Conservation (phyloP, 2,888 invertebrate genomes). For the Chrysomela aeneicollis region DNA sequence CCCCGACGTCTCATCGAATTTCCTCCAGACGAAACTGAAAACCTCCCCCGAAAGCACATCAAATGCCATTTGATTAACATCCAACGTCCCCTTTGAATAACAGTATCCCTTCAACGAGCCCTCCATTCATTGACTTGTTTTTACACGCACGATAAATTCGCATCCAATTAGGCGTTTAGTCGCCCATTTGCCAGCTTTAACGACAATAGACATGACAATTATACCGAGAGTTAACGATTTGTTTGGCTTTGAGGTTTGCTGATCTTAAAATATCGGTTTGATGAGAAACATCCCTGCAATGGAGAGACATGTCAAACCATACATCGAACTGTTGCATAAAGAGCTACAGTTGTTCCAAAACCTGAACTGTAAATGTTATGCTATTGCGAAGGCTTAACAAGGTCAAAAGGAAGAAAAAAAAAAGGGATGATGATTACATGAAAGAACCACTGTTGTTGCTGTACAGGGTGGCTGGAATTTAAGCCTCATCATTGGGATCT, state of each 20-base stretch:
- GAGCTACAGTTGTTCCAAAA: too few species aligned
- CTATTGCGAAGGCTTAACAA: too few species aligned
- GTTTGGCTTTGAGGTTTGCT: not conserved
- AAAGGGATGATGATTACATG: too few species aligned
- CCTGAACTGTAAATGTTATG: too few species aligned
- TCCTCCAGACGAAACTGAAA: not conserved
- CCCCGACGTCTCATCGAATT: not conserved
- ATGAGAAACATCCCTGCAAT: too few species aligned
- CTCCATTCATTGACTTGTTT: slow-evolving; percentile 5
- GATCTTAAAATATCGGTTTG: too few species aligned
- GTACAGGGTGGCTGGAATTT: too few species aligned
- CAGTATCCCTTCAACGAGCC: not conserved
- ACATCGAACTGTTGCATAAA: too few species aligned
- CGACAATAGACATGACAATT: not conserved
- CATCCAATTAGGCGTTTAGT: not conserved
- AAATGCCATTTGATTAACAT: not conserved
- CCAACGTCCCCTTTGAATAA: not conserved
- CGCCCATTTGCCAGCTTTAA: not conserved
- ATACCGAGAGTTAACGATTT: not conserved
- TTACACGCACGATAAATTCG: not conserved
- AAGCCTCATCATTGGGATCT: too few species aligned
- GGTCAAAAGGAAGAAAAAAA: too few species aligned
- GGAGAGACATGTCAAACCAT: too few species aligned
- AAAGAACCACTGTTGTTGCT: too few species aligned
- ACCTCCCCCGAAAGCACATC: not conserved